These are phyloP conservation scores for Drosophila navojoa DNA, from an alignment of 1,140 invertebrate species.

Conservation along the genomic window DNA sequence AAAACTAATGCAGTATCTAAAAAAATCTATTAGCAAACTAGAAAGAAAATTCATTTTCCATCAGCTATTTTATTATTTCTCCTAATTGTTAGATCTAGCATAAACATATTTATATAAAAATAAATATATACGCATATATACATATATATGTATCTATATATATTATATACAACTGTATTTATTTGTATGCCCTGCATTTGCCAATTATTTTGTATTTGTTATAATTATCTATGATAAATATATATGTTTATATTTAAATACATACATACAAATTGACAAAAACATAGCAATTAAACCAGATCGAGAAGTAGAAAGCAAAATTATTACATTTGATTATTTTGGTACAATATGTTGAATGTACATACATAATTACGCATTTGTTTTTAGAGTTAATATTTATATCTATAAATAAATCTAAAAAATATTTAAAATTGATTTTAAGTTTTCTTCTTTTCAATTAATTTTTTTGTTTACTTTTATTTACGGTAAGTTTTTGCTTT, in stretches of 20 bases:
- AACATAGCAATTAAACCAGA: constrained; percentile 13
- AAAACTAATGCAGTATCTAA: constrained; percentile 9
- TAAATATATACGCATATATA: constrained; percentile 33
- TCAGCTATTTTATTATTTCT: constrained; percentile 45
- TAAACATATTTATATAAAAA: constrained; percentile 30
- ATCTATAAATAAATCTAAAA: constrained; percentile 48
- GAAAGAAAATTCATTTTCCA: constrained; percentile 27
- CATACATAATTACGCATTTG: constrained; percentile 65
- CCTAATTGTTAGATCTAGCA: constrained; percentile 31
- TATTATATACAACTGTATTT: constrained; percentile 30
- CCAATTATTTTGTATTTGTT: constrained; percentile 68
- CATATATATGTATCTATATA: constrained; percentile 48
- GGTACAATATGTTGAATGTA: constrained; percentile 71
- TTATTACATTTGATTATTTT: constrained; percentile 42
- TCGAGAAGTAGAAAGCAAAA: constrained; percentile 5
- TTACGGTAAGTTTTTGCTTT: constrained; percentile 50
- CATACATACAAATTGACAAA: constrained; percentile 44
- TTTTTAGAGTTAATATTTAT: constrained; percentile 56
- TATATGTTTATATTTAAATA: constrained; percentile 20
- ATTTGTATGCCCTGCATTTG: constrained; percentile 68
- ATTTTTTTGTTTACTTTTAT: constrained; percentile 7
- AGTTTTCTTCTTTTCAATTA: constrained; percentile 11
- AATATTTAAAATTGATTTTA: constrained; percentile 48
- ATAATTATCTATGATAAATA: constrained; percentile 48
- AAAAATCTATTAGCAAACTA: constrained; percentile 10